Evolutionary conservation across 2,113 vertebrate genomes (phyloP), one percentile per base, ranked within the genome.

Genomic region (Poecilia latipinna): DNA sequence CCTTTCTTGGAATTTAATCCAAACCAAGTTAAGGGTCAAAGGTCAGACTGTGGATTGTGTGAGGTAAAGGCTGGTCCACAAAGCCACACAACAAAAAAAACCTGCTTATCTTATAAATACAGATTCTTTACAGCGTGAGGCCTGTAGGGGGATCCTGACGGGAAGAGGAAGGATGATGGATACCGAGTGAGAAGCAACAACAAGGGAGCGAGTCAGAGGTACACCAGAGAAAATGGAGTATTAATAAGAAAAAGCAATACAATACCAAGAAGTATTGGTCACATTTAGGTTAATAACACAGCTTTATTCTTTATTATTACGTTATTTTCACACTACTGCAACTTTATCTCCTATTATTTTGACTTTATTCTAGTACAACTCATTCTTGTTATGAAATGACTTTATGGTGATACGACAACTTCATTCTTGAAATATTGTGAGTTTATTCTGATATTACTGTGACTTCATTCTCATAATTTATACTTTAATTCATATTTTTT

Each of bases 71-170:
- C 65, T 80, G 3, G 26, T 71, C 63, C 54, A 61, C 11, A 65
- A 74, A 76, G 72, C 51, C 70, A 31, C 54, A 44, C 19, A 71
- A 60, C 13, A 12, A 51, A 79, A 28, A 79, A 79, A 79, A 54
- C 75, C 74, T 24, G 29, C 70, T 83, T 85, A 90, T 91, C 86
- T 84, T 79, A 70, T 89, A 77, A 80, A 83, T 51, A 42, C 54
- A 15, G 29, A 61, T 70, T 79, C 70, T 66, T 51, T 71, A 61
- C 67, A 70, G 69, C 75, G 70, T 82, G 22, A 69, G 39, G 67
- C 24, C 75, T 29, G 39, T 11, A 24, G 22, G 74, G 64, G 68
- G 75, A 77, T 70, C 78, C 75, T 61, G 5, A 24, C 61, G n/a
- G 31, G 80, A 85, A 81, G 42, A 68, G 61, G 70, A 82, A 35